phyloP scores from a whole-genome alignment of 2,113 vertebrate species.

The Neolamprologus hecqui region DNA sequence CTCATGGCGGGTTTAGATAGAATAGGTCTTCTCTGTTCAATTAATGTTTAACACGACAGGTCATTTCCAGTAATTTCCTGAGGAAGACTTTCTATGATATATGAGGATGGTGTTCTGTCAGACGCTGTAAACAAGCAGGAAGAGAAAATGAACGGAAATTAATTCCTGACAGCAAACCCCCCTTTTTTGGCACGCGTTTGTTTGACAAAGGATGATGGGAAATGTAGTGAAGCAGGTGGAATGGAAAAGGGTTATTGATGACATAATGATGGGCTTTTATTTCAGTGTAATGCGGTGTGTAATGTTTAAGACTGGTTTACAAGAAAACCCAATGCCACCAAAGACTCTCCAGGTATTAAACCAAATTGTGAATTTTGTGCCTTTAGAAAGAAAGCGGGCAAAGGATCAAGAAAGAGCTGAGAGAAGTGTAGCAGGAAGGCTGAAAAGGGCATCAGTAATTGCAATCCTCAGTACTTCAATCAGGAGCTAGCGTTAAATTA shows the following conservation, averaged over 20 bases:
- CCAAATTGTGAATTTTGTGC: background rate
- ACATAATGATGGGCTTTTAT: constrained; percentile 25
- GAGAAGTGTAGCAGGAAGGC: background rate
- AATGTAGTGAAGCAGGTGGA: constrained; percentile 35
- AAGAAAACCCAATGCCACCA: constrained; percentile 2
- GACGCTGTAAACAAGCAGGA: constrained; percentile 20
- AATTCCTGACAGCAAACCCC: constrained; percentile 2
- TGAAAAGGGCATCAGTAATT: constrained; percentile 21
- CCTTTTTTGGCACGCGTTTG: background rate
- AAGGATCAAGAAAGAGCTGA: background rate
- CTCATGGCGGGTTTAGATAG: constrained; percentile 20
- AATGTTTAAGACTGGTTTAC: background rate
- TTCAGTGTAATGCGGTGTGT: background rate
- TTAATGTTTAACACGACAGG: constrained; percentile 59
- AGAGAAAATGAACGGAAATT: constrained; percentile 1
- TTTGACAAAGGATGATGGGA: constrained; percentile 46
- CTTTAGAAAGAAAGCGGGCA: background rate
- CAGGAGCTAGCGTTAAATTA: background rate
- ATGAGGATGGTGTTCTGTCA: constrained; percentile 10
- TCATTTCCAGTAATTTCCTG: constrained; percentile 53
- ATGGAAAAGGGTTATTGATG: constrained; percentile 13
- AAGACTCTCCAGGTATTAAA: constrained; percentile 8
- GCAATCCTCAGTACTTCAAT: background rate
- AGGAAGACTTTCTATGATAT: constrained; percentile 29
- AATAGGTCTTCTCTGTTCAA: constrained; percentile 37